These are phyloP conservation scores for Heterohyrax brucei DNA, from an alignment of 2,797 vertebrate genomes.

Conservation along the genomic window DNA sequence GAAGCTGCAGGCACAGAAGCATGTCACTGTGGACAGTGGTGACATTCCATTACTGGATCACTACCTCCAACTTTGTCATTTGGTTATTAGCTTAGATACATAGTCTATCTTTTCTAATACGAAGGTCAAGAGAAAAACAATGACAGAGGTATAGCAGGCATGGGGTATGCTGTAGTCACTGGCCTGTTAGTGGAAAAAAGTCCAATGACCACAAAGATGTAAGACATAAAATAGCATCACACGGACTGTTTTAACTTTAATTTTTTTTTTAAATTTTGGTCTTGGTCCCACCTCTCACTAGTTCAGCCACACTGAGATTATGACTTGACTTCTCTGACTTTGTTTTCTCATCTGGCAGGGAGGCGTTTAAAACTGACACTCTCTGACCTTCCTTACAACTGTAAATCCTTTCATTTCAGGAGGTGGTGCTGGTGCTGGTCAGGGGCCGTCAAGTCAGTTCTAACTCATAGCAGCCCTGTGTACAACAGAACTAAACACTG, in stretches of 20 bases:
- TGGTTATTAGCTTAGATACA: neutral
- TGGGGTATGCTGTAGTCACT: neutral
- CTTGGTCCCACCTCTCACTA: neutral
- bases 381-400: neutral
- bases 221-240: neutral
- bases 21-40: neutral
- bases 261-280: neutral
- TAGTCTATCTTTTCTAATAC: neutral
- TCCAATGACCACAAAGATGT: neutral
- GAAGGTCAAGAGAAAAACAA: constrained; percentile 18
- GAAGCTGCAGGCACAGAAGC: neutral
- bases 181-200: neutral
- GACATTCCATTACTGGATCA: neutral
- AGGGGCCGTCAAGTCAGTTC: too few species aligned
- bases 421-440: neutral
- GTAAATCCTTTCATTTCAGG: neutral
- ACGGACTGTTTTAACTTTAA: neutral
- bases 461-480: too few species aligned
- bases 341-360: neutral
- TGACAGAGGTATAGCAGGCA: neutral
- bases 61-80: neutral
- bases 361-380: neutral
- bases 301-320: neutral
- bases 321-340: neutral
- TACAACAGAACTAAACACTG: too few species aligned